Conservation (phyloP, 2,113 vertebrate species). For the Sapayoa aenigma region DNA sequence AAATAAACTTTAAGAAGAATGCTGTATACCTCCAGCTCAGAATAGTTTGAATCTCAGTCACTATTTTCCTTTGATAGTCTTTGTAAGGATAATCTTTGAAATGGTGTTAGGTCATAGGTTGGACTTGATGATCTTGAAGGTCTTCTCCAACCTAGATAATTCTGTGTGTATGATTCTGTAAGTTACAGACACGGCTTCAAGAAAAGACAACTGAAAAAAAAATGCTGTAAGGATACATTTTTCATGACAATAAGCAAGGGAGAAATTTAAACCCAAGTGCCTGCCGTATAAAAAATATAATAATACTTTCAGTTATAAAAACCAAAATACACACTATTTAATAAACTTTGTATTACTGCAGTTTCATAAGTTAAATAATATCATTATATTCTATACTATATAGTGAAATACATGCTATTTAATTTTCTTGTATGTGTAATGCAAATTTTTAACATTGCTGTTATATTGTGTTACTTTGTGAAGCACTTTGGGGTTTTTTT, state of each 20-base stretch:
- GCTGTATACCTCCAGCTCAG: conserved; percentile 1
- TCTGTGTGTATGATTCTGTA: too few relatives aligned
- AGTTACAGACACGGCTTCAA: conserved; percentile 23
- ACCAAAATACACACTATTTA: background rate
- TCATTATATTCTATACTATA: background rate
- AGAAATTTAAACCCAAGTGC: background rate
- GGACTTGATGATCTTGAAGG: too few relatives aligned
- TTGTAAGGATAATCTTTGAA: too few relatives aligned
- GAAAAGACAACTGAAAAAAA: background rate
- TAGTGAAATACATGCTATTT: background rate
- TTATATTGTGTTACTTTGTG: background rate
- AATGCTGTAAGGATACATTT: background rate
- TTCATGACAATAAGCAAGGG: background rate
- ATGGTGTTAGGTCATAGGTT: too few relatives aligned
- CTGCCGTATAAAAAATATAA: background rate
- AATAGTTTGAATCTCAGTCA: conserved; percentile 34
- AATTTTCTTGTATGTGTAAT: background rate
- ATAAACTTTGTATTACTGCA: background rate
- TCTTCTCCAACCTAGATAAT: too few relatives aligned
- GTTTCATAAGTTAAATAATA: background rate
- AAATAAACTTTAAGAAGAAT: conserved; percentile 34
- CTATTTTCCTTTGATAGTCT: conserved; percentile 45
- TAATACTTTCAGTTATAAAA: background rate
- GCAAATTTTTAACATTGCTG: background rate
- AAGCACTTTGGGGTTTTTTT: background rate